Evolutionary conservation across 2,888 invertebrate genomes (phyloP).

Genomic region (Acholoe squamosa): DNA sequence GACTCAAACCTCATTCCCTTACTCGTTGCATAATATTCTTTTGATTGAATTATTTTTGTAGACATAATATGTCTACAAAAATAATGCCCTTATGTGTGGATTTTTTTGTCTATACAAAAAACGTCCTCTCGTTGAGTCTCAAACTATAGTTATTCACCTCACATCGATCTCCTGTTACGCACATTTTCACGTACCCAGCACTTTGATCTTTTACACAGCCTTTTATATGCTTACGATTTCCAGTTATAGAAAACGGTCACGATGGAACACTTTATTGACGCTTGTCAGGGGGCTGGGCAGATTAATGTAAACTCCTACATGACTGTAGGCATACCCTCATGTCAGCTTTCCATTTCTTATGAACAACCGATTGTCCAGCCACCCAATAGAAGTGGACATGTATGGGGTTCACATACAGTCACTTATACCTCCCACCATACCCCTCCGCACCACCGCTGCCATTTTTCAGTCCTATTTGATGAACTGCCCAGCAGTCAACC

Average conservation of each 20-base stretch:
- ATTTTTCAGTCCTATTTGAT: background rate
- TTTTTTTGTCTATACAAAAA: no score
- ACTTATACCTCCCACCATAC: background rate
- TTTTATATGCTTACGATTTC: background rate
- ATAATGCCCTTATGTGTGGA: no score
- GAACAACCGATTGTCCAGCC: background rate
- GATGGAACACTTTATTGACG: background rate
- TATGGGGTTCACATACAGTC: background rate
- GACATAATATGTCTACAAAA: no score
- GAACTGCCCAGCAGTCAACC: background rate
- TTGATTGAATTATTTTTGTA: no score
- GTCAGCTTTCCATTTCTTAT: background rate
- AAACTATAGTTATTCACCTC: no score
- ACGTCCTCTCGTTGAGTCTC: no score
- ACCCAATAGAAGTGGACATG: background rate
- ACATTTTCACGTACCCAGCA: no score
- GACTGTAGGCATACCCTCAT: background rate
- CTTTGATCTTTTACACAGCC: background rate
- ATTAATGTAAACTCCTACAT: no score
- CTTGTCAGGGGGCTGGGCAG: no score
- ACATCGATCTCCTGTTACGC: no score
- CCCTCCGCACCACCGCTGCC: background rate
- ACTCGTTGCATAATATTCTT: no score
- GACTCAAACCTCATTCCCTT: no score
- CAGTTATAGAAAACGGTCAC: background rate